Conservation (phyloP, 2,797 vertebrate genomes). For the Ctenochaetus hawaiiensis region DNA sequence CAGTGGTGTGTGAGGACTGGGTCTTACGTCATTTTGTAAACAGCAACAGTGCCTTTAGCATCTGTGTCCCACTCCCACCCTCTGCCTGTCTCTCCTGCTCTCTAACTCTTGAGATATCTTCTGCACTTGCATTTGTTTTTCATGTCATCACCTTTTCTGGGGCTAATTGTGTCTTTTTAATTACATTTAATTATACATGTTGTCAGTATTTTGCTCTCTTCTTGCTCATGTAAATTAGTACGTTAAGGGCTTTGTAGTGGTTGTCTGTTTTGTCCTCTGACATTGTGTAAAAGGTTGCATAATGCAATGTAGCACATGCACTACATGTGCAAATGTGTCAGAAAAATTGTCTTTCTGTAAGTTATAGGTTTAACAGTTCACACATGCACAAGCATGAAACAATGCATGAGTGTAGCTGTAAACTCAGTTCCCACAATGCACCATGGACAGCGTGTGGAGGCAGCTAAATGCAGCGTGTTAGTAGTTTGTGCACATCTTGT, state of each 20-base stretch:
- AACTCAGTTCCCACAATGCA: too few species aligned
- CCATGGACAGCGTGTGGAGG: too few species aligned
- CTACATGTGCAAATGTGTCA: too few species aligned
- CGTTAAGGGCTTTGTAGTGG: background rate
- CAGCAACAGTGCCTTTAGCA: slow-evolving; percentile 16
- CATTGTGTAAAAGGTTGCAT: too few species aligned
- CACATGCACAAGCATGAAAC: too few species aligned
- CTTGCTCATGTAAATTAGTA: background rate
- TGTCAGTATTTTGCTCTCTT: background rate
- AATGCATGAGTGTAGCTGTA: too few species aligned
- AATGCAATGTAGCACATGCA: too few species aligned
- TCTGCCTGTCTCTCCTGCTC: background rate
- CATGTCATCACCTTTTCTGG: background rate
- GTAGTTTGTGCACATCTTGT: too few species aligned
- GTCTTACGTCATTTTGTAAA: slow-evolving; percentile 42
- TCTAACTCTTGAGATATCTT: background rate
- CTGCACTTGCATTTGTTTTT: background rate
- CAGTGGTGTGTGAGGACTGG: slow-evolving; percentile 1
- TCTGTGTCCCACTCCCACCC: slow-evolving; percentile 25
- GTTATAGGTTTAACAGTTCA: too few species aligned
- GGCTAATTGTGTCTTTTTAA: slow-evolving; percentile 1
- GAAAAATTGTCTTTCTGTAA: too few species aligned
- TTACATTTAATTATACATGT: background rate
- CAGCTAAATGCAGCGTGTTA: too few species aligned
- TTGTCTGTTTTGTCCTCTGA: background rate